These are phyloP conservation scores for Heliconius hortense DNA, from an alignment of 2,888 invertebrate genomes.

Conservation along the genomic window DNA sequence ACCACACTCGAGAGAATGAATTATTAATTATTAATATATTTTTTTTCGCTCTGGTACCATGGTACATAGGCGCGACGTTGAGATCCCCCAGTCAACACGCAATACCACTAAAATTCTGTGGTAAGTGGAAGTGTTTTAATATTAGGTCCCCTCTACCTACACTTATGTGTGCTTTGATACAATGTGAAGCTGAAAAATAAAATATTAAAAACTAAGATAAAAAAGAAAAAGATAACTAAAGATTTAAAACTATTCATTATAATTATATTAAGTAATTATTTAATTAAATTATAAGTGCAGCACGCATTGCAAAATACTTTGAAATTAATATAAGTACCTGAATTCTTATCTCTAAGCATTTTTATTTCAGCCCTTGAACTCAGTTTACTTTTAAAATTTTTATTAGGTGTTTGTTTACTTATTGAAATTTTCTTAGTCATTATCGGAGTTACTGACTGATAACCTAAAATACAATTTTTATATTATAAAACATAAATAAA, in stretches of 20 bases:
- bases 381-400: conserved; percentile 13
- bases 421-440: conserved; percentile 29
- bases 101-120: too few relatives aligned
- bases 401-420: background rate
- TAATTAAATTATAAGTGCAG: background rate
- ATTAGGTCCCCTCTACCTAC: too few relatives aligned
- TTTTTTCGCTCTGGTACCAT: too few relatives aligned
- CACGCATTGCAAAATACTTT: background rate
- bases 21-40: too few relatives aligned
- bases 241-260: background rate
- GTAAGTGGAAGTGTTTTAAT: too few relatives aligned
- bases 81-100: too few relatives aligned
- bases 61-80: too few relatives aligned
- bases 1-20: too few relatives aligned
- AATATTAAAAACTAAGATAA: too few relatives aligned
- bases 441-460: conserved; percentile 46
- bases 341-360: background rate
- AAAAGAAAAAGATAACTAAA: too few relatives aligned
- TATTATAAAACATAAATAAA: background rate
- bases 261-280: background rate
- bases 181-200: too few relatives aligned
- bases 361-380: background rate
- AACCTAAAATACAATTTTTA: conserved; percentile 46
- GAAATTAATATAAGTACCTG: conserved; percentile 23
- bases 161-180: too few relatives aligned